Evolutionary conservation across 1,140 invertebrate genomes (phyloP).

Genomic region (Mercenaria mercenaria): DNA sequence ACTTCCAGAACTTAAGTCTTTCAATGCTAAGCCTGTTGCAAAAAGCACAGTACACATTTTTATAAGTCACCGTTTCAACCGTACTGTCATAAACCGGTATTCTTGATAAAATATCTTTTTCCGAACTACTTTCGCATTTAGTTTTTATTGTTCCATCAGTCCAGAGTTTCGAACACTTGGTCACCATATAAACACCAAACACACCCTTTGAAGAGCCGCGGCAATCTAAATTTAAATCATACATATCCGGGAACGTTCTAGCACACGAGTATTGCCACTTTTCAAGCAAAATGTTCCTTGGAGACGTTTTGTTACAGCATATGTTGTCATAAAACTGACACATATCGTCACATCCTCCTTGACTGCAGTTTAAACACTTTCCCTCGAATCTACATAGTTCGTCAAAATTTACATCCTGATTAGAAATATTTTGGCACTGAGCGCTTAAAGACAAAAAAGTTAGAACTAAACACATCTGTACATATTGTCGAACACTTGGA

Average conservation of each 20-base stretch:
- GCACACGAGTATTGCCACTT: neutral
- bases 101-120: neutral
- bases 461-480: too few species aligned
- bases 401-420: neutral
- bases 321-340: neutral
- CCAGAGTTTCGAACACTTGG: neutral
- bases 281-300: neutral
- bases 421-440: too few species aligned
- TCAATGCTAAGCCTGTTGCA: neutral
- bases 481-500: too few species aligned
- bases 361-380: neutral
- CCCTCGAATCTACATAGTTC: neutral
- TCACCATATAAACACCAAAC: neutral
- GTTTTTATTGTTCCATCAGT: neutral
- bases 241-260: neutral
- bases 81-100: neutral
- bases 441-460: too few species aligned
- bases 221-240: neutral
- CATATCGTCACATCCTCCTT: neutral
- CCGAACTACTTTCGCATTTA: neutral
- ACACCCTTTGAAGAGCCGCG: neutral
- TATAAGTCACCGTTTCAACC: neutral
- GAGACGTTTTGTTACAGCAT: neutral
- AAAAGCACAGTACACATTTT: neutral
- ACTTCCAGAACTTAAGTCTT: neutral